phyloP scores from a whole-genome alignment of 2,113 vertebrate species.

The Delphinapterus leucas region DNA sequence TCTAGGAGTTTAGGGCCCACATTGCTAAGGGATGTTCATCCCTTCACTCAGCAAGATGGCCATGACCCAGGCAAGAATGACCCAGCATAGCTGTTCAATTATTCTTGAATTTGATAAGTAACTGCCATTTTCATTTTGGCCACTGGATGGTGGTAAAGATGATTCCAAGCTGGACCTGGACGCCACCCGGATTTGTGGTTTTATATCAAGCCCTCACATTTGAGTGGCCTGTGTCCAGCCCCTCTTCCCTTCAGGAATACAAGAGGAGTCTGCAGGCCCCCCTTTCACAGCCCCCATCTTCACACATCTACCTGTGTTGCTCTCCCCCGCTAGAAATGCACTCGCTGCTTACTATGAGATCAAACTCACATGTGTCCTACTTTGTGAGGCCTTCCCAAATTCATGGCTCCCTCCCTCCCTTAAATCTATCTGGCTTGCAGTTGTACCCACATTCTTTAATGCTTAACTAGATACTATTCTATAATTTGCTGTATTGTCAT shows the following conservation, averaged over 20 bases:
- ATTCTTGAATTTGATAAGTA: background rate
- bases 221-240: background rate
- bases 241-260: background rate
- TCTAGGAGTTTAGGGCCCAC: background rate
- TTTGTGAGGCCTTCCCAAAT: constrained; percentile 12
- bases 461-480: background rate
- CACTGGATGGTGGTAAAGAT: constrained; percentile 12
- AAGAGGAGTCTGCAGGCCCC: background rate
- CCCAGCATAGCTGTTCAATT: background rate
- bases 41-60: background rate
- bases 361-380: background rate
- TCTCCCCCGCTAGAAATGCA: background rate
- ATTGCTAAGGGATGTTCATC: background rate
- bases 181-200: background rate
- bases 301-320: background rate
- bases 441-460: background rate
- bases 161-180: background rate
- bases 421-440: background rate
- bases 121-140: background rate
- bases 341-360: background rate
- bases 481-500: background rate
- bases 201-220: background rate
- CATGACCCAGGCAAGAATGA: background rate
- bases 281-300: background rate
- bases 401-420: background rate